Conservation (phyloP, 2,888 invertebrate species). For the Lithophane ornitopus region DNA sequence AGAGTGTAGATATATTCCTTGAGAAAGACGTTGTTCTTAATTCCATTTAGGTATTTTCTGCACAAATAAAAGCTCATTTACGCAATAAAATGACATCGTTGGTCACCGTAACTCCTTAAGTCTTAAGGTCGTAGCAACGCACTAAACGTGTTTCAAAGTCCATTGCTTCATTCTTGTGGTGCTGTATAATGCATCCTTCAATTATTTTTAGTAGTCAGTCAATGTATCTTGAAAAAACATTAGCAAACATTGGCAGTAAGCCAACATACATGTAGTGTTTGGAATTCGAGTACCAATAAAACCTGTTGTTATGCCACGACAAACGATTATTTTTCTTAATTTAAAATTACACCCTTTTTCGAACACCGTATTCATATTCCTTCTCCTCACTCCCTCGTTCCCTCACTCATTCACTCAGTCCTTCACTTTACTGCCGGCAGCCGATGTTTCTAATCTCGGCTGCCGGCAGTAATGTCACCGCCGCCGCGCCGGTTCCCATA, state of each 20-base stretch:
- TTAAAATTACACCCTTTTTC: too few species aligned
- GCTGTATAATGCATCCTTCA: constrained; percentile 14
- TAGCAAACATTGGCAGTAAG: constrained; percentile 12
- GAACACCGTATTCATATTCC: too few species aligned
- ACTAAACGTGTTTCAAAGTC: constrained; percentile 48
- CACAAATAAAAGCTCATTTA: constrained; percentile 18
- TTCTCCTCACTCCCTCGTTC: too few species aligned
- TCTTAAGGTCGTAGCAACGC: constrained; percentile 41
- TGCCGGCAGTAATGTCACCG: too few species aligned
- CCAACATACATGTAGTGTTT: not conserved
- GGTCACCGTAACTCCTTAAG: constrained; percentile 12
- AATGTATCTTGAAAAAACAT: constrained; percentile 35
- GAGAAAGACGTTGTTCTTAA: not conserved
- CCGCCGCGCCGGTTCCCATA: too few species aligned
- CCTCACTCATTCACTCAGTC: too few species aligned
- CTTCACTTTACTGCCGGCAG: too few species aligned
- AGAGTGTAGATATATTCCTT: too few species aligned
- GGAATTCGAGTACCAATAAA: too few species aligned
- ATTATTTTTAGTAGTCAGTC: constrained; percentile 49
- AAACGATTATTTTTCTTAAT: too few species aligned
- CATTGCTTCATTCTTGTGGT: constrained; percentile 43
- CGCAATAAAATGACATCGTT: constrained; percentile 20
- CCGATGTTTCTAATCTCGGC: too few species aligned
- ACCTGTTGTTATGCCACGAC: too few species aligned
- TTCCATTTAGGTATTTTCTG: constrained; percentile 20